Conservation (phyloP, 2,797 vertebrate genomes). For the Kryptolebias ocellatus region DNA sequence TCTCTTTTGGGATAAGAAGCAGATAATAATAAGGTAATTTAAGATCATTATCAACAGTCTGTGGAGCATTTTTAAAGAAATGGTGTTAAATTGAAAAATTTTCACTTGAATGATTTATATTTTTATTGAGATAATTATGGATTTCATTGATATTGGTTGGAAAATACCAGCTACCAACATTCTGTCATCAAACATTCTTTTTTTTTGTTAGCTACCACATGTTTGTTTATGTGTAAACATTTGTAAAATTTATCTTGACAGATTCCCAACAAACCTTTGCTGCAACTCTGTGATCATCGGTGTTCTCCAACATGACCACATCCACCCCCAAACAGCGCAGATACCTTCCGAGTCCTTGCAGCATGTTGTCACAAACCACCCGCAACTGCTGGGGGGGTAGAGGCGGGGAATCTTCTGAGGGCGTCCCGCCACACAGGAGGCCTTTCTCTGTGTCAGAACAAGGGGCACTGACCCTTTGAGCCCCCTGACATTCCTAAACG, state of each 20-base stretch:
- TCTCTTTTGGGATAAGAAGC: no score
- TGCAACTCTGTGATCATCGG: conserved; percentile 86
- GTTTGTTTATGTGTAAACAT: not conserved
- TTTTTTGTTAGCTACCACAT: not conserved
- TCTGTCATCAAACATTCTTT: not conserved
- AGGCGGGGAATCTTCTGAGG: conserved; percentile 32
- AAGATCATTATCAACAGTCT: no score
- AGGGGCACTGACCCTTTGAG: conserved; percentile 68
- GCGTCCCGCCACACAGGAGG: conserved; percentile 59
- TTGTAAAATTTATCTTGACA: not conserved
- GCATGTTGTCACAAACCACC: conserved; percentile 91
- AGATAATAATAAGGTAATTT: no score
- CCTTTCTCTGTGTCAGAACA: conserved; percentile 55
- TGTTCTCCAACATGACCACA: conserved; percentile 82
- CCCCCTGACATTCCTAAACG: conserved; percentile 76
- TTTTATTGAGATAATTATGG: no score
- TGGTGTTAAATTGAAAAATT: not conserved
- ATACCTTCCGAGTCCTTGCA: conserved; percentile 88
- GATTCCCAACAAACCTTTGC: conserved; percentile 79
- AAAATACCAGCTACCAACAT: not conserved
- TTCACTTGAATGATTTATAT: not conserved
- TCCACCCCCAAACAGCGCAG: conserved; percentile 89
- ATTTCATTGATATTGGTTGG: not conserved
- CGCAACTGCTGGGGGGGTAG: conserved; percentile 81
- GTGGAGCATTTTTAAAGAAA: not conserved